Base-by-base conservation (phyloP, 2,888 invertebrate species). In the Hyposoter didymator region DNA sequence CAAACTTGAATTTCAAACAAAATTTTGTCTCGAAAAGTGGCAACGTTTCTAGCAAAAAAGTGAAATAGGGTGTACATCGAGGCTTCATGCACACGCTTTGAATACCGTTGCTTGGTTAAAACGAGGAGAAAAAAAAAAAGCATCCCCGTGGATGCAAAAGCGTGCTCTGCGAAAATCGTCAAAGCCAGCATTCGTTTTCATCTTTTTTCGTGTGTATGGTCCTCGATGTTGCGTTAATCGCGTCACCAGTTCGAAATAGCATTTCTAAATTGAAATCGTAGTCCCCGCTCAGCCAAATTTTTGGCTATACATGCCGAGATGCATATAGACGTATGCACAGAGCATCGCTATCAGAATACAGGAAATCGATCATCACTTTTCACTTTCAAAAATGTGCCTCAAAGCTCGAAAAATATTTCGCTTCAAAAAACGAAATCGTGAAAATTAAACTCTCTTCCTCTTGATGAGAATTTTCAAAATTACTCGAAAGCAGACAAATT, bases 231-330 rank as follows among this genome's bases (percentile, higher is more conserved):
- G 85, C 85, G 85, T 82, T 85, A 85, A 85, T 85, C 82, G 85
- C 82, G 82, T 85, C 82, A 85, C 72, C 59, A 82, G 85, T 85
- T 85, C 85, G 85, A 85, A 85, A 85, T 85, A 85, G 85, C 82
- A 85, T 85, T 72, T 72, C 85, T 76, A 85, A 85, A 85, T 85
- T 85, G 85, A 82, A 85, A 82, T 85, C 85, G 82, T 73, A 82
- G 79, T 85, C 78, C 73, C 78, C 73, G 49, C 49, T 75, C 28
- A 85, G 82, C 39, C 76, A 79, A 82, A 79, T 80, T 76, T 78
- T 59, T 39, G 74, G 35, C 69, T 81, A 62, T 43, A 35, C 14
- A 14, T 22, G 39, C 43, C 17, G 17, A 32, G 8, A 45, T 32
- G 22, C 22, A 43, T 45, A 2, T 28, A 28, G 17, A 19, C 2